Evolutionary conservation across 2,888 invertebrate species (phyloP).

Genomic region (Coenonympha arcania): DNA sequence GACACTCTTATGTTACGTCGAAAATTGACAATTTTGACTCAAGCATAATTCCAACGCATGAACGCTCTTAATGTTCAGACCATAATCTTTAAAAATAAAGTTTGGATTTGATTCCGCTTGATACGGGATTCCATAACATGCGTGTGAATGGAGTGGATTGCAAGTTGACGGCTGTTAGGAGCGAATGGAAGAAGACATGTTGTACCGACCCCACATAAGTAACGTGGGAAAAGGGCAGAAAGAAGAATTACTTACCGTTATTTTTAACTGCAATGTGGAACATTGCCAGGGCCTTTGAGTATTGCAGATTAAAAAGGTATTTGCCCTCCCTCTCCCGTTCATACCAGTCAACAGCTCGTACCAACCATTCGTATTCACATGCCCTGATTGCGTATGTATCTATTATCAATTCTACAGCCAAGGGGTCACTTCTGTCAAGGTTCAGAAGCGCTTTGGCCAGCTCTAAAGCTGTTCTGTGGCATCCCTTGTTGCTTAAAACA

Average conservation of each 20-base stretch:
- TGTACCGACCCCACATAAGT: too few species aligned
- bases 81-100: neutral
- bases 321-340: conserved; percentile 33
- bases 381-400: conserved; percentile 87
- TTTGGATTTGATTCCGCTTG: conserved; percentile 26
- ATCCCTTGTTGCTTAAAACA: conserved; percentile 83
- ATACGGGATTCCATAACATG: too few species aligned
- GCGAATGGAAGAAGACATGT: too few species aligned
- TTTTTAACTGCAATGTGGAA: conserved; percentile 42
- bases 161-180: too few species aligned
- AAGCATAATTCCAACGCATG: too few species aligned
- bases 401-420: conserved; percentile 81
- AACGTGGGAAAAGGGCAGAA: too few species aligned
- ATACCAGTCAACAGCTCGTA: conserved; percentile 40
- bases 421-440: conserved; percentile 83
- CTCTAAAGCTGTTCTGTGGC: conserved; percentile 89
- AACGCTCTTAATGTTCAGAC: too few species aligned
- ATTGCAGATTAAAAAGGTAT: conserved; percentile 47
- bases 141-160: too few species aligned
- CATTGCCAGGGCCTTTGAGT: conserved; percentile 47
- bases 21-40: too few species aligned
- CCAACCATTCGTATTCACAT: conserved; percentile 81
- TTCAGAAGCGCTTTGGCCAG: conserved; percentile 85
- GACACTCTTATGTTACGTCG: too few species aligned
- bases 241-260: conserved; percentile 33